Conservation (phyloP, 2,797 vertebrate genomes). For the Anguilla pacifica region DNA sequence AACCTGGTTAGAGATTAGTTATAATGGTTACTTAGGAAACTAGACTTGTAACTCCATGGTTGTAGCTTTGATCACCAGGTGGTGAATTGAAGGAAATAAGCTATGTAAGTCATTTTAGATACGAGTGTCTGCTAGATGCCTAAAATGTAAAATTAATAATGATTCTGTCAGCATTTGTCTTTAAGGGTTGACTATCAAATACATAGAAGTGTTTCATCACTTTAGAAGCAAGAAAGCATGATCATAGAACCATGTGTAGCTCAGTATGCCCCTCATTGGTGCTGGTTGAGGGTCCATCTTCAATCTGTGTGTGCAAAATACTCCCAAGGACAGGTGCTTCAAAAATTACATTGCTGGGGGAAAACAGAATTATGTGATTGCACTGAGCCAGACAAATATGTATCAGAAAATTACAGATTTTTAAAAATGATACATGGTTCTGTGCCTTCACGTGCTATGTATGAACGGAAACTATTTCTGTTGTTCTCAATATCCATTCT, state of each 20-base stretch:
- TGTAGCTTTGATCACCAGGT: neutral
- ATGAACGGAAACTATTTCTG: neutral
- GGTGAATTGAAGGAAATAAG: neutral
- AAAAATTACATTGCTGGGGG: neutral
- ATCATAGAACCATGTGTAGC: too few species aligned
- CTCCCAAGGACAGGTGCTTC: too few species aligned
- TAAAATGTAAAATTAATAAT: neutral
- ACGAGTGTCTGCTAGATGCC: neutral
- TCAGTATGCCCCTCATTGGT: too few species aligned
- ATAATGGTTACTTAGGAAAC: neutral
- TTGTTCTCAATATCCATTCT: neutral
- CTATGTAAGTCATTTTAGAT: neutral
- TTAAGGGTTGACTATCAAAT: too few species aligned
- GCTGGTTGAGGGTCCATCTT: too few species aligned
- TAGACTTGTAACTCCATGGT: neutral
- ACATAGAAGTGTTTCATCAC: too few species aligned
- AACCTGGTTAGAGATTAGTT: neutral
- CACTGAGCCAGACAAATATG: neutral
- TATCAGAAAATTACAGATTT: neutral
- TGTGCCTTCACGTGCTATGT: neutral
- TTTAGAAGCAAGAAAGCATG: too few species aligned
- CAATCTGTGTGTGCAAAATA: neutral
- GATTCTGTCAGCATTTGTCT: neutral
- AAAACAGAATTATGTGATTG: neutral
- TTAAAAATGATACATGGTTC: neutral